Evolutionary conservation across 1,140 invertebrate genomes (phyloP).

Genomic region (Calosoma granatense): DNA sequence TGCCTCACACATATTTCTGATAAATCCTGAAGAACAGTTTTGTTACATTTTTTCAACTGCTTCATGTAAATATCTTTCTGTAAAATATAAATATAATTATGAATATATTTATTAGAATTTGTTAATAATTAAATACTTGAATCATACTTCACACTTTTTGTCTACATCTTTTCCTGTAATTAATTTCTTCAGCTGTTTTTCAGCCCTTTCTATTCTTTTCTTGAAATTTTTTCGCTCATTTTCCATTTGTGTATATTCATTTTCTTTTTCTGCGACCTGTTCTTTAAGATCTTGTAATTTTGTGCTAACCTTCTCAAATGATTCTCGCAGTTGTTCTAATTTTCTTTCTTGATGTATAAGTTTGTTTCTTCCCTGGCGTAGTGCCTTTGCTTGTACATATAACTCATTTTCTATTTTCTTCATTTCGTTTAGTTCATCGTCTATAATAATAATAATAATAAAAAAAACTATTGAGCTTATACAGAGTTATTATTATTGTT

Average conservation of each 20-base stretch:
- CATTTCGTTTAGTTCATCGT: slow-evolving; percentile 23
- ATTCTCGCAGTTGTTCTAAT: background rate
- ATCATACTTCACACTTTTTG: slow-evolving; percentile 23
- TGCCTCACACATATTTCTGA: slow-evolving; percentile 28
- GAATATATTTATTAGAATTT: slow-evolving; percentile 3
- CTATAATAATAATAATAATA: slow-evolving; percentile 18
- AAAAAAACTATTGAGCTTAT: too few species aligned
- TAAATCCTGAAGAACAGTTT: slow-evolving; percentile 31
- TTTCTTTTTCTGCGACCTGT: slow-evolving; percentile 15
- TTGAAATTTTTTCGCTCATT: slow-evolving; percentile 26
- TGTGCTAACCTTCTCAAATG: background rate
- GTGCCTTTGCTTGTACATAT: slow-evolving; percentile 14
- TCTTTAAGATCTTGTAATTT: slow-evolving; percentile 18
- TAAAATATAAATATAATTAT: slow-evolving; percentile 13
- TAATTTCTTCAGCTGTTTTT: slow-evolving; percentile 22
- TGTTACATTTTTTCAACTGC: slow-evolving; percentile 29
- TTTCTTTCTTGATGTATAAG: slow-evolving; percentile 16
- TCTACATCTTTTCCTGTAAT: slow-evolving; percentile 18
- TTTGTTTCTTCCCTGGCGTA: slow-evolving; percentile 18
- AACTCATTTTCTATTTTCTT: slow-evolving; percentile 25
- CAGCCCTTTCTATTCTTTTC: slow-evolving; percentile 30
- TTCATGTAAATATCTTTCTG: slow-evolving; percentile 28
- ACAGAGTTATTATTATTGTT: background rate
- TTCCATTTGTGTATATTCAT: slow-evolving; percentile 21
- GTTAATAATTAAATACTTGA: slow-evolving; percentile 7